Base-by-base conservation (phyloP, 2,888 invertebrate species). In the Rhorus exstirpatorius region DNA sequence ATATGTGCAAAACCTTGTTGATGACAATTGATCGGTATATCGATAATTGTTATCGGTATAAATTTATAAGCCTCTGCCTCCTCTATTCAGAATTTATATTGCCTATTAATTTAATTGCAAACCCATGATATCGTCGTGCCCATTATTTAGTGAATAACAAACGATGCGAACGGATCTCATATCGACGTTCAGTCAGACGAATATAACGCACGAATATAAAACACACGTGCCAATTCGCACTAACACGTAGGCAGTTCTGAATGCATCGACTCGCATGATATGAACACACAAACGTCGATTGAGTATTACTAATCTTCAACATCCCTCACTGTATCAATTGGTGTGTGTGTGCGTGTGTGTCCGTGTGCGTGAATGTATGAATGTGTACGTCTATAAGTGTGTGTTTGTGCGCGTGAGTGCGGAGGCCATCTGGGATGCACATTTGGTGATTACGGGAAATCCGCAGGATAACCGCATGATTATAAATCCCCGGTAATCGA, bases 131-230 rank as follows among this genome's bases (percentile, higher is more conserved):
- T 65, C 49, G 12, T 58, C 38, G 31, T 12, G 19, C 19, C 38
- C 55, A 58, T 21, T 71, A 49, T 72, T 72, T 17, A 71, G 71
- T 81, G 41, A 60, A 76, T 72, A 76, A 77, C 51, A 67, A 71
- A 76, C 55, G 67, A 71, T 26, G 44, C 35, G 41, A 6, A 41
- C 60, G 55, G 24, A 58, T 41, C 49, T 58, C 55, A 58, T 68
- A 70, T 58, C 49, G 41, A 58, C 41, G 31, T 53, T 63, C 61
- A 55, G 78, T 78, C 74, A 10, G 6, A 35, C 14, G 41, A 38
- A 63, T 74, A 70, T 49, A 72, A 74, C 46, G 26, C n/a, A n/a
- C 21, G 67, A 60, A 31, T 19, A 53, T n/a, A n/a, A n/a, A n/a
- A n/a, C 58, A 67, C 58, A 21, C 51, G 12, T 21, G 46, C 26